Evolutionary conservation across 1,140 invertebrate species (phyloP), one percentile per base, ranked within the genome.

Genomic region (Marisa cornuarietis): DNA sequence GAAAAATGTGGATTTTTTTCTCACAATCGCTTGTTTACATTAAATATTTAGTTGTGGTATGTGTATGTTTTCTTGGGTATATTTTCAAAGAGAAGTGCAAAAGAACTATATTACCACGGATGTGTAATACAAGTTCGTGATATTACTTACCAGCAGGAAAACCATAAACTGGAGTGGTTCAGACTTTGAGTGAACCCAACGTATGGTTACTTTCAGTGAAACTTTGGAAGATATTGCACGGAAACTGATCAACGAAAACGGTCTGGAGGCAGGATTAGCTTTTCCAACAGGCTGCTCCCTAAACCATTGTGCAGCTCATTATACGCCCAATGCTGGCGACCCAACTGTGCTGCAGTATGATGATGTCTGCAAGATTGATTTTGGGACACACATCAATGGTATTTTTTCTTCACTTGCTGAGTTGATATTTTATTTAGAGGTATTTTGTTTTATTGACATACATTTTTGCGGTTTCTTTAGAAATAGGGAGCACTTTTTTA

Each of bases 351-450:
- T 99, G 22, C 93, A 95, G 82, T 96, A 97, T 87, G 97, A 99
- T 90, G 99, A 99, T 92, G 98, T 99, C 7, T 98, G 98, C 78
- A 99, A 99, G 92, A 99, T 99, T 88, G 99, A 99, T 92, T 99
- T 99, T 92, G 99, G 99, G 76, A 99, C 98, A 54, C 99, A 99
- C 90, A 97, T 99, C 71, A 99, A 99, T 92, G 98, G 95, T 93
- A 51, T 65, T 74, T 6, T 18, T n/a, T 74, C 8, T 26, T 61
- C 5, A n/a, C n/a, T n/a, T n/a, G n/a, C n/a, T n/a, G n/a, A 42
- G 62, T 63, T 63, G 62, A 20, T 63, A n/a, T 20, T 63, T 63
- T 63, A n/a, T 63, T 63, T 63, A 3, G 62, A 20, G 18, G n/a
- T 63, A 63, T 63, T 63, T 63, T 63, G 62, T 18, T 63, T 63